Base-by-base conservation (phyloP, 1,140 invertebrate species). In the Drosophila sucinea region DNA sequence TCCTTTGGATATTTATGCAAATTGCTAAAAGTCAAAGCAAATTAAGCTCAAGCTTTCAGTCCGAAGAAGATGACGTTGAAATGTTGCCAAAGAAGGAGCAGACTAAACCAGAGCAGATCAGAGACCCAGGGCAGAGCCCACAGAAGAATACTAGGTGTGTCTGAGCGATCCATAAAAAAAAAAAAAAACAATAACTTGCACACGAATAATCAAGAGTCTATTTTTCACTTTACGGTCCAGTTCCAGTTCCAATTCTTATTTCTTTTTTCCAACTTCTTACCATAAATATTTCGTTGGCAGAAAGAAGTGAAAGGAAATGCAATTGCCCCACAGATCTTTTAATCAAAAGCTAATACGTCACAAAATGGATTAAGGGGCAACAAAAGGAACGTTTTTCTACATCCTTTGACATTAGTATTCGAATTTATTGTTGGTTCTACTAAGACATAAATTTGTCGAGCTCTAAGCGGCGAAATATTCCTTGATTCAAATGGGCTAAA, bases 21-120 rank as follows among this genome's bases (percentile, higher is more conserved):
- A 89, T 89, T 89, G 79, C 82, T 75, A 82, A 86, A 81, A 86
- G 85, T 90, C 85, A 90, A 90, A 79, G 75, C 86, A 90, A 90
- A 90, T 90, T 90, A 90, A 90, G 86, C 82, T 79, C 69, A 79
- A 81, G 77, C 70, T 82, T 83, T 80, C 70, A 58, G 56, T 25
- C 56, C 32, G 6, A 67, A 72, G 75, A 69, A 90, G 86, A 90
- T 87, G 85, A 85, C 86, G 78, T 84, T 83, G 76, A 82, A 77
- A 71, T 82, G 76, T 75, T 67, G 73, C 67, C 35, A 54, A 11
- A 61, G 44, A 10, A 35, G 69, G 23, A 27, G 8, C 23, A 51
- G 23, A 8, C 6, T 25, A 51, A 51, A 51, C 44, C 44, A 51
- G 44, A 51, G 44, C 23, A 44, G 35, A 38, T 10, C 35, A 35